phyloP scores from a whole-genome alignment of 2,888 invertebrate species.

The Leptopilina myrica region DNA sequence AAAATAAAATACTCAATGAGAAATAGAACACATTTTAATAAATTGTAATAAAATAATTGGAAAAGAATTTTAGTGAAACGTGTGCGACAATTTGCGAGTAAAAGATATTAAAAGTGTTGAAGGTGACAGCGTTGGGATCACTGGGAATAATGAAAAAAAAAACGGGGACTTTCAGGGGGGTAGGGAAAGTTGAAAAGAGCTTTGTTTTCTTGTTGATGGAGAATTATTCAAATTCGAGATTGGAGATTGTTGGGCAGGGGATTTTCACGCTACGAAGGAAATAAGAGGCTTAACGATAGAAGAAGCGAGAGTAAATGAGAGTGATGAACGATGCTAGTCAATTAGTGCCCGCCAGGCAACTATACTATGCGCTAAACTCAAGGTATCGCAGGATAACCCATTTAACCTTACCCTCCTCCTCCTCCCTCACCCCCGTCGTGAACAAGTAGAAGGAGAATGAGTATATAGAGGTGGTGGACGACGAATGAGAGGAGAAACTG shows the following conservation, averaged over 20 bases:
- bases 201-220: slow-evolving; percentile 3
- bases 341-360: slow-evolving; percentile 70
- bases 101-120: background rate
- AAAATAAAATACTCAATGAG: background rate
- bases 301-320: slow-evolving; percentile 46
- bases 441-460: slow-evolving; percentile 40
- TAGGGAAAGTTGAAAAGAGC: background rate
- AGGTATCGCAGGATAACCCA: slow-evolving; percentile 52
- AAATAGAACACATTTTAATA: no score
- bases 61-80: background rate
- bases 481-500: background rate
- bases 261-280: slow-evolving; percentile 14
- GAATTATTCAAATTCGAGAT: slow-evolving; percentile 11
- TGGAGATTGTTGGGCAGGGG: slow-evolving; percentile 9
- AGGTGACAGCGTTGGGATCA: slow-evolving; percentile 3
- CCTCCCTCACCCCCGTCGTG: background rate
- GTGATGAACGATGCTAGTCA: slow-evolving; percentile 77
- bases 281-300: slow-evolving; percentile 37
- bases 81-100: background rate
- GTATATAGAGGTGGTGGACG: slow-evolving; percentile 17
- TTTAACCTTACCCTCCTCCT: slow-evolving; percentile 36
- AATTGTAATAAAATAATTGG: no score
- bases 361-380: slow-evolving; percentile 51
- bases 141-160: background rate
- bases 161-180: background rate